Conservation (phyloP, 2,113 vertebrate genomes). For the Rhea pennata region DNA sequence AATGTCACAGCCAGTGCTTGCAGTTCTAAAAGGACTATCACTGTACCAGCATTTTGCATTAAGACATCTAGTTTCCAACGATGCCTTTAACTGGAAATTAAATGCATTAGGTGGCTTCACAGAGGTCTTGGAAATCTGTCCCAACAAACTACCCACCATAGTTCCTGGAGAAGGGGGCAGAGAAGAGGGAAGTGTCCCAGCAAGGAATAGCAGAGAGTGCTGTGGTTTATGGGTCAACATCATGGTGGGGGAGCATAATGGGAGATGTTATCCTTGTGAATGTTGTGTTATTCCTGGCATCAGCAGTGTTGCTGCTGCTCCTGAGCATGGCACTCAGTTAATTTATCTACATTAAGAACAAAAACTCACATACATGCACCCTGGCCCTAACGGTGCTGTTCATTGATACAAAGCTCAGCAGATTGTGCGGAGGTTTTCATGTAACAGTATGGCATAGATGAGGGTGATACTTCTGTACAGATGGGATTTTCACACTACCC, state of each 20-base stretch:
- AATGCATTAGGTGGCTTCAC: background rate
- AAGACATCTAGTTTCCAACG: background rate
- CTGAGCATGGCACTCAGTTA: background rate
- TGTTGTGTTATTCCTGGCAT: background rate
- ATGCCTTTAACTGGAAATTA: background rate
- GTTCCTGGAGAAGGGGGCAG: background rate
- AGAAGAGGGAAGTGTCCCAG: background rate
- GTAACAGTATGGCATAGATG: fast-evolving
- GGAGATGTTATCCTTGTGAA: background rate
- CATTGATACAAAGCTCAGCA: background rate
- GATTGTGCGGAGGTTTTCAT: fast-evolving
- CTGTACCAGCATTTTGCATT: fast-evolving
- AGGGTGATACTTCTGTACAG: background rate
- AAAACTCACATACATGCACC: background rate
- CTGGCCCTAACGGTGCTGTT: fast-evolving
- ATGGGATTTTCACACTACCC: background rate
- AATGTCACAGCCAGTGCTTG: background rate
- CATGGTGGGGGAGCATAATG: background rate
- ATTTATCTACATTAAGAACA: background rate
- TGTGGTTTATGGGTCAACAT: background rate
- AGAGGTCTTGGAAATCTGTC: background rate
- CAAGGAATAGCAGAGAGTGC: background rate
- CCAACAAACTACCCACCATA: background rate
- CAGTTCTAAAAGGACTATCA: fast-evolving
- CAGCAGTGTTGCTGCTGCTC: background rate